Evolutionary conservation across 2,113 vertebrate genomes (phyloP).

Genomic region (Cynocephalus volans): DNA sequence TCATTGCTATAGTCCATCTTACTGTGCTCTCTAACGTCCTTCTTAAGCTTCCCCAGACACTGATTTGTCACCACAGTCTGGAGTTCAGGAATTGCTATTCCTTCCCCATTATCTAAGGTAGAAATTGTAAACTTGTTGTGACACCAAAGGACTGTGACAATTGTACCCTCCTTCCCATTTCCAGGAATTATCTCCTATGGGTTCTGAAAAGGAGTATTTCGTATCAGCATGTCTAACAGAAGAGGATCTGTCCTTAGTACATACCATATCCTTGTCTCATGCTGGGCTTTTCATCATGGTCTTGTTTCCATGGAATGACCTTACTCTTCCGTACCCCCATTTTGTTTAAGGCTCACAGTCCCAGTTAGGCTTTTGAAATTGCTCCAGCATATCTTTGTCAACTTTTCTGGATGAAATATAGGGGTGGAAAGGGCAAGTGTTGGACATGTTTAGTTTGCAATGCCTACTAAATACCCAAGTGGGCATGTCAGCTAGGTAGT

Average conservation of each 20-base stretch:
- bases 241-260: not conserved
- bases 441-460: not conserved
- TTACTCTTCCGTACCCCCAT: not conserved
- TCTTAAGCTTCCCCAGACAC: not conserved
- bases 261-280: not conserved
- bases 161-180: not conserved
- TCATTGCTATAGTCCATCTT: not conserved
- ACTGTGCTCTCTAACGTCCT: not conserved
- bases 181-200: not conserved
- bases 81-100: not conserved
- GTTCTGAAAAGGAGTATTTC: constrained; percentile 41
- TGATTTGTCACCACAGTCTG: not conserved
- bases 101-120: not conserved
- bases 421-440: not conserved
- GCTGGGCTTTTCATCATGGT: not conserved
- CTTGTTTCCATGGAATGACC: not conserved
- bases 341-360: not conserved
- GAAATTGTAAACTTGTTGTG: not conserved
- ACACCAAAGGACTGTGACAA: not conserved
- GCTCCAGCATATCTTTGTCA: not conserved
- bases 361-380: not conserved
- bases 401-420: not conserved
- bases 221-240: not conserved
- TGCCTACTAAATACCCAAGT: not conserved
- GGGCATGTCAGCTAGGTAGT: not conserved